These are phyloP conservation scores for Ochotona princeps DNA, from an alignment of 2,113 vertebrate species.

Conservation along the genomic window DNA sequence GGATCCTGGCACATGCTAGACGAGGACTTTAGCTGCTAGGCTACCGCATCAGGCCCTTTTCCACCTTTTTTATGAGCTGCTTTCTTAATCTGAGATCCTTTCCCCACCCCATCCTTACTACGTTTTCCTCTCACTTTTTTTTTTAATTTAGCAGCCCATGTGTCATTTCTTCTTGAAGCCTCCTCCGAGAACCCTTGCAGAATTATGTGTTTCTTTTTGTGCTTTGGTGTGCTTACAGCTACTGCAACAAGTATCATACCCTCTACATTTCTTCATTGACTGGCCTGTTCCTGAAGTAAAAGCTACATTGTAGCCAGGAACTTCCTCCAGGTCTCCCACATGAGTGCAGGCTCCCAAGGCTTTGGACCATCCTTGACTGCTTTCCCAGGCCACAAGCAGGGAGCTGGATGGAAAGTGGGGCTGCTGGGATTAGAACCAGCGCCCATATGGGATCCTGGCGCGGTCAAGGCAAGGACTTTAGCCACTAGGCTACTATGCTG, in stretches of 20 bases:
- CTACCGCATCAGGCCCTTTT: too few relatives aligned
- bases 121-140: neutral
- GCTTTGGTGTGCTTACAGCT: neutral
- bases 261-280: neutral
- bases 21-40: too few relatives aligned
- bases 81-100: neutral
- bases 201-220: neutral
- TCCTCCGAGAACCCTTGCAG: neutral
- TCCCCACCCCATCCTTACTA: neutral
- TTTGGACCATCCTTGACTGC: too few relatives aligned
- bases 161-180: neutral
- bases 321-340: too few relatives aligned
- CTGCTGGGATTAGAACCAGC: too few relatives aligned
- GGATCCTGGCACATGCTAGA: too few relatives aligned
- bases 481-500: too few relatives aligned
- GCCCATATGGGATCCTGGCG: too few relatives aligned
- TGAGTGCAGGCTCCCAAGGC: too few relatives aligned
- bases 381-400: too few relatives aligned
- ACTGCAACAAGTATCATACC: rapidly evolving
- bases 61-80: neutral
- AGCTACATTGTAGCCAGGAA: neutral
- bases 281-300: slow-evolving; percentile 45
- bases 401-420: too few relatives aligned
- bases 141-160: neutral
- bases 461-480: too few relatives aligned